Evolutionary conservation across 2,797 vertebrate species (phyloP), one percentile per base, ranked within the genome.

Genomic region (Rhincodon typus): DNA sequence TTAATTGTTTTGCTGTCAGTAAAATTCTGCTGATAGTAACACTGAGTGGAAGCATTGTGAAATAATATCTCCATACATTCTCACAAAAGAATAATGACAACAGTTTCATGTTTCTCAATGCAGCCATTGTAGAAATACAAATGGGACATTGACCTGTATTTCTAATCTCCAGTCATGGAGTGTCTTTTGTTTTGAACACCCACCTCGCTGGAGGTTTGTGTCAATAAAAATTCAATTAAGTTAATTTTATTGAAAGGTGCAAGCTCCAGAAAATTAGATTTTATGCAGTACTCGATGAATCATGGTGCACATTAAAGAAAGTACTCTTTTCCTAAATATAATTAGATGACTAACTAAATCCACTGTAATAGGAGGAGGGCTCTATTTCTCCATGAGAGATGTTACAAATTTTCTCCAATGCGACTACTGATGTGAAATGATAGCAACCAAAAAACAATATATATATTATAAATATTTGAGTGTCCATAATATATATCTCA

Each of bases 41-140:
- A 27, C n/a, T 72, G 70, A 74, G 70, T 53, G 50, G 70, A 2
- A 77, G 27, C 94, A 74, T 77, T 95, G 70, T 74, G 23, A 94
- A 42, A 72, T 74, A 34, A 67, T 34, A 95, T 94, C 42, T 95
- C 70, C 46, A 34, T 95, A 30, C 53, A n/a, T 77, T 25, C 50
- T 27, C 50, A 74, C 4, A 19, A 95, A 53, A 95, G 30, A 74
- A 74, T 50, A 95, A 77, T 25, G 7, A 77, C 94, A 50, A 25
- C 19, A 50, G 70, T 77, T 72, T 77, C 69, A 57, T 46, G 74
- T 77, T 53, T 95, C 69, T 95, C 53, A 95, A 95, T 72, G 94
- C 42, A 94, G 46, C 42, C 46, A 53, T 95, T 95, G 94, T 95
- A 70, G 94, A 77, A 94, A 70, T 69, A 53, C 50, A n/a, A 94